Base-by-base conservation (phyloP, 2,113 vertebrate genomes). In the Trochalopteron elliotii region DNA sequence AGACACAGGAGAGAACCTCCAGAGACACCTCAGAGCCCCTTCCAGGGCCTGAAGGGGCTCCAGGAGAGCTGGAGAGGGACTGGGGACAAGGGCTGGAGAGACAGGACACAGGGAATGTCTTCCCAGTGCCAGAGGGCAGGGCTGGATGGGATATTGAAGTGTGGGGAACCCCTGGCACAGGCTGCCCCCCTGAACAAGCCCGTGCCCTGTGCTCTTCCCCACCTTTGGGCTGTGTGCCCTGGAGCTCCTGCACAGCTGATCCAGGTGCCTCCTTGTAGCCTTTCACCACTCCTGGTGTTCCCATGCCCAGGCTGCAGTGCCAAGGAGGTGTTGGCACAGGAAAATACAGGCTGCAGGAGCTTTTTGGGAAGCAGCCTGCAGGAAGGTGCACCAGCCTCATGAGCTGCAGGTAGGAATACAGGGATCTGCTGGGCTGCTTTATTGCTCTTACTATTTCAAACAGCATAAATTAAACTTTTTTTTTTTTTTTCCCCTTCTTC, bases 181-280 rank as follows among this genome's bases (percentile, higher is more conserved):
- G 53, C 8, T 60, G 37, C 33, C 21, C 39, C 28, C 19, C 27
- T 14, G 3, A 12, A 10, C 11, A 52, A 3, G 8, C 37, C 39
- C 2, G 0, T 19, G 11, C 14, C 74, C 21, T n/a, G 63, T 2
- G 3, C 12, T 45, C 7, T 23, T 12, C 19, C 14, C 15, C 0
- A 1, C 20, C 33, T 63, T 11, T 31, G 77, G 27, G 0, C 0
- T 9, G 7, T 25, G 52, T 8, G 12, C 0, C 56, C 47, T 31
- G 61, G 8, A 5, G 28, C 39, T 60, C 15, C 53, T 27, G 20
- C 40, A 4, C 61, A 63, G 27, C 52, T 49, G 25, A 0, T 24
- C 35, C 72, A 33, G 39, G 6, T 19, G 47, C 55, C 6, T 30
- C 57, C 75, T 17, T 4, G 6, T 10, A 37, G 56, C 67, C 37